A percentile compares a stretch with the other conserved stretches of the same genome.
Conservation (phyloP, 1,140 invertebrate genomes). For the Homarus americanus region DNA sequence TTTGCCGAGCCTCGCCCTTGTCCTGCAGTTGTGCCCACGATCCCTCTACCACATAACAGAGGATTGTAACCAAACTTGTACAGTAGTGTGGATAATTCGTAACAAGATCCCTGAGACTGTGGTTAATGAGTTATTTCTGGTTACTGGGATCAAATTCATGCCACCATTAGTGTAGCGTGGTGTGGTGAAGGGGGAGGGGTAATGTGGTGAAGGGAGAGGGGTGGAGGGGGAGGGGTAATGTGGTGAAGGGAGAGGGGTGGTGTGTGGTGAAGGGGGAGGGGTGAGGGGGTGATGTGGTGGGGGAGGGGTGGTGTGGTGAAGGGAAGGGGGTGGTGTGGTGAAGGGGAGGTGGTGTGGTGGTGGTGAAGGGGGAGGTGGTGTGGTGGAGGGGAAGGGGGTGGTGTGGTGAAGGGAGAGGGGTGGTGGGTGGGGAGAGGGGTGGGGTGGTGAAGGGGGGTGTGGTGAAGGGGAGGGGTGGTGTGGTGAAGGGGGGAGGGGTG, state of each 20-base stretch:
- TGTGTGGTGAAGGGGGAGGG: no score
- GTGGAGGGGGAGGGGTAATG: not conserved
- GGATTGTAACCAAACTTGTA: no score
- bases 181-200: no score
- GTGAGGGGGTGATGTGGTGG: not conserved
- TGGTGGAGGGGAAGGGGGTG: not conserved
- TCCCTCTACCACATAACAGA: no score
- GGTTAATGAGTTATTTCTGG: no score
- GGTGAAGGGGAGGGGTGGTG: not conserved
- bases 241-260: not conserved
- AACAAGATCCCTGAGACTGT: no score
- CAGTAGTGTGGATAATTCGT: no score
- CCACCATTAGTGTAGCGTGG: no score
- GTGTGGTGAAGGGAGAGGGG: constrained; percentile 19
- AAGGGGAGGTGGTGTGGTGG: not conserved
- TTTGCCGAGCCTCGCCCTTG: no score
- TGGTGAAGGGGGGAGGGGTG: not conserved
- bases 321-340: not conserved
- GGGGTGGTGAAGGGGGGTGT: not conserved
- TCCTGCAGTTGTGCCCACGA: no score
- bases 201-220: no score
- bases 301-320: not conserved
- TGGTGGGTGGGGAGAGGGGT: not conserved
- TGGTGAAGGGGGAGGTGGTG: not conserved
- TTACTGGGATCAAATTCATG: no score